Conservation (phyloP, 2,113 vertebrate genomes). For the Caloenas nicobarica region DNA sequence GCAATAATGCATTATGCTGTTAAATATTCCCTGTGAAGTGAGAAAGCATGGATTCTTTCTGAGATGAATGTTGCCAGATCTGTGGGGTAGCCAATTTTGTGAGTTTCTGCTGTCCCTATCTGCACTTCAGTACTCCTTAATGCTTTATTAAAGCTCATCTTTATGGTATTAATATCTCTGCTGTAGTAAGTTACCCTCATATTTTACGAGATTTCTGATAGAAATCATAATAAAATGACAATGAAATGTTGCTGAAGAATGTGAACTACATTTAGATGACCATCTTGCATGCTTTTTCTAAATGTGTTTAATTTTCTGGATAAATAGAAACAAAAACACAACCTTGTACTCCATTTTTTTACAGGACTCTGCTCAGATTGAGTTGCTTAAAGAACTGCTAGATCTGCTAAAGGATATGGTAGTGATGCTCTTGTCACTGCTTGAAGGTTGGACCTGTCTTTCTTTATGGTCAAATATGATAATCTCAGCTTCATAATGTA, state of each 20-base stretch:
- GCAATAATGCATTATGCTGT: neutral
- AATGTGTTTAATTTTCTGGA: neutral
- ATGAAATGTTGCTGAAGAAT: neutral
- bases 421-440: conserved; percentile 96
- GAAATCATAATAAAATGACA: neutral
- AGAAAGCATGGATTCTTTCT: neutral
- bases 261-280: neutral
- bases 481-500: neutral
- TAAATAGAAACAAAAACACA: neutral
- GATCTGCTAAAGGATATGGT: conserved; percentile 99
- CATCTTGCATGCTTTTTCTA: neutral
- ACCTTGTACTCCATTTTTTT: neutral
- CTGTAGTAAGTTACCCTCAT: neutral
- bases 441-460: conserved; percentile 85
- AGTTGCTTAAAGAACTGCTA: conserved; percentile 94
- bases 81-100: neutral
- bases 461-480: neutral
- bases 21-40: neutral
- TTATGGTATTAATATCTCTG: neutral
- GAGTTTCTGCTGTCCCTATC: neutral
- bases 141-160: neutral
- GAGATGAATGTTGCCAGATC: neutral
- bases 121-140: neutral
- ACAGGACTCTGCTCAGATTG: conserved; percentile 97
- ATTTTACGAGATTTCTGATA: neutral